Conservation (phyloP, 2,888 invertebrate species). For the Halictus quadricinctus region DNA sequence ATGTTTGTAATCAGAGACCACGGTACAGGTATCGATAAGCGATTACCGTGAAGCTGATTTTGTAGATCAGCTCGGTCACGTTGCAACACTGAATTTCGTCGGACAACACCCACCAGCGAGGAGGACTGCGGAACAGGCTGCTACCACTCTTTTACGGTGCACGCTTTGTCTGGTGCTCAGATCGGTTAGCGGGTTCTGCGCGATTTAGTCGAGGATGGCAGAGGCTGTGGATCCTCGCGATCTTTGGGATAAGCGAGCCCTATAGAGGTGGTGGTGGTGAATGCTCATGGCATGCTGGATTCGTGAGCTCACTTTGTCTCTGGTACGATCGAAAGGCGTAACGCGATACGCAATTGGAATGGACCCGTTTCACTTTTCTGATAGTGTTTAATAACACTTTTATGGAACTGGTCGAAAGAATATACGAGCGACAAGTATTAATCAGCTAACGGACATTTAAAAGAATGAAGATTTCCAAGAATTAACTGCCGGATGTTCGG, state of each 20-base stretch:
- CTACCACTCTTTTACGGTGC: neutral
- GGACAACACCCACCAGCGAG: neutral
- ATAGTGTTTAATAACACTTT: too few species aligned
- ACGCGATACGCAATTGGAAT: too few species aligned
- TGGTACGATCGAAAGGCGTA: too few species aligned
- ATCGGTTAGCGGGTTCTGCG: neutral
- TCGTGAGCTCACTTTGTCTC: too few species aligned
- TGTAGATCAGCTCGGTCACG: neutral
- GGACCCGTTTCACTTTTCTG: too few species aligned
- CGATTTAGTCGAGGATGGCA: neutral
- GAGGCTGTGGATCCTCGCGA: neutral
- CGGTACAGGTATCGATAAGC: constrained; percentile 39
- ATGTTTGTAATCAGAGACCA: constrained; percentile 32
- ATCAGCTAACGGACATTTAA: too few species aligned
- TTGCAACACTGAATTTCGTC: neutral
- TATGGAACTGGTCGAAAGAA: too few species aligned
- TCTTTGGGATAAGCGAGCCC: neutral
- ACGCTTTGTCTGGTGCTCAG: neutral
- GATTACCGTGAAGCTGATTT: constrained; percentile 43
- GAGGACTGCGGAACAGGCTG: neutral
- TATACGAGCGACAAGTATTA: too few species aligned
- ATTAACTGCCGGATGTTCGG: too few species aligned
- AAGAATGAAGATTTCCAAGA: too few species aligned
- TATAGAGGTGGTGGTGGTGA: neutral
- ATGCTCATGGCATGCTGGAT: too few species aligned